Conservation (phyloP, 2,113 vertebrate genomes). For the Paramisgurnus dabryanus region DNA sequence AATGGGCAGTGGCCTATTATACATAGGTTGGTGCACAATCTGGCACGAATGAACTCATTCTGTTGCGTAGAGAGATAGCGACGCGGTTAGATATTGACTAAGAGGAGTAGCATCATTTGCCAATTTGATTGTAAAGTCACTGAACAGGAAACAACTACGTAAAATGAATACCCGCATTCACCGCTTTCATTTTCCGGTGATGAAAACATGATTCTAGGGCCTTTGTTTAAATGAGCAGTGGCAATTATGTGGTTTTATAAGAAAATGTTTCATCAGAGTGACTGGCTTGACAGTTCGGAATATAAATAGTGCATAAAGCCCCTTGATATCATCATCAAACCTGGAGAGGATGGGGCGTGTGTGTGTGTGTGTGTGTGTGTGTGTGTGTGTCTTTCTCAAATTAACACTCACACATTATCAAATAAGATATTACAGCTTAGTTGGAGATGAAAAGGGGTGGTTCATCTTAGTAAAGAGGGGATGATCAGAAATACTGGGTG, state of each 20-base stretch:
- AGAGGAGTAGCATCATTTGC: neutral
- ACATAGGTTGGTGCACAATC: constrained; percentile 17
- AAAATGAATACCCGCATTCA: neutral
- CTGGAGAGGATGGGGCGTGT: neutral
- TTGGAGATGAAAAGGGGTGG: constrained; percentile 40
- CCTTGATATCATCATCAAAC: constrained; percentile 19
- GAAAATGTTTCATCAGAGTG: constrained; percentile 7
- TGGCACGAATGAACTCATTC: constrained; percentile 21
- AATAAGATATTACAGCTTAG: constrained; percentile 46
- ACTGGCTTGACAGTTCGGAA: constrained; percentile 25
- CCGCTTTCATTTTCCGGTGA: neutral
- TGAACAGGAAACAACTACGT: constrained; percentile 11
- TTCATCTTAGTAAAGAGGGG: constrained; percentile 28
- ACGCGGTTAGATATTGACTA: constrained; percentile 44
- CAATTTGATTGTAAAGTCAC: neutral
- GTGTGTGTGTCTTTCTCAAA: constrained; percentile 14
- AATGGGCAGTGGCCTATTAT: constrained; percentile 22
- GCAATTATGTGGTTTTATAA: constrained; percentile 11
- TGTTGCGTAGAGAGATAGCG: constrained; percentile 18
- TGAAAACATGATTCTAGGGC: neutral
- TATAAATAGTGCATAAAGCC: constrained; percentile 23
- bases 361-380: neutral
- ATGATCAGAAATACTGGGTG: constrained; percentile 18
- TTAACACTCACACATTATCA: constrained; percentile 46
- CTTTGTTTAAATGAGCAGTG: neutral